A percentile compares a stretch with the other conserved stretches of the same genome.
These are phyloP conservation scores for Brachyrhaphis roseni DNA, from an alignment of 2,797 vertebrate genomes.

Conservation along the genomic window DNA sequence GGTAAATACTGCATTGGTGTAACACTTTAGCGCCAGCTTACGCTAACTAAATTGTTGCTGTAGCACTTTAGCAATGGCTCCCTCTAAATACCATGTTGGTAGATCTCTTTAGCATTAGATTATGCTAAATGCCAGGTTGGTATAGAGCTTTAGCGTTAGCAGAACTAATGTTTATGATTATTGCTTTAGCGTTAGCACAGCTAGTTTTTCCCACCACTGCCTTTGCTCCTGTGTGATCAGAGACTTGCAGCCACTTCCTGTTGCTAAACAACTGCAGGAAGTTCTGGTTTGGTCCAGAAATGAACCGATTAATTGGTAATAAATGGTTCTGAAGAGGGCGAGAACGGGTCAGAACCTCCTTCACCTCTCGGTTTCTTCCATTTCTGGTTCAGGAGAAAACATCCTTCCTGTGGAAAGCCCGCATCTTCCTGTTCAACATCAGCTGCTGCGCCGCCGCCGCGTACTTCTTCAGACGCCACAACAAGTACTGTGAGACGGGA, in stretches of 20 bases:
- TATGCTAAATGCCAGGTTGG: not conserved
- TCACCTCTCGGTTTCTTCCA: not conserved
- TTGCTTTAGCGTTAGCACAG: not conserved
- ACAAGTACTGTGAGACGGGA: slow-evolving; percentile 89
- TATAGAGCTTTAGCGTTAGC: not conserved
- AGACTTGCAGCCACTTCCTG: not conserved
- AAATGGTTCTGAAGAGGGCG: not conserved
- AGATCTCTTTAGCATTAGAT: no score
- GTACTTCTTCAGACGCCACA: slow-evolving; percentile 91
- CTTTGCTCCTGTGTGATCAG: not conserved
- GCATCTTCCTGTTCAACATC: slow-evolving; percentile 88
- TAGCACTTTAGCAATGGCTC: no score
- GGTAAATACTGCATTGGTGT: no score
- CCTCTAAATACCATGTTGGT: no score
- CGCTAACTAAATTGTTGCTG: no score
- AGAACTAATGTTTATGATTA: not conserved
- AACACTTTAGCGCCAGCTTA: not conserved
- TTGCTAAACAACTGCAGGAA: not conserved
- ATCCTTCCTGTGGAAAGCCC: slow-evolving; percentile 87
- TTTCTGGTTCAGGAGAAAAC: slow-evolving; percentile 83
- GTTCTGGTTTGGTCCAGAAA: not conserved
- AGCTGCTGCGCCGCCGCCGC: slow-evolving; percentile 75
- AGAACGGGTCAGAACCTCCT: not conserved
- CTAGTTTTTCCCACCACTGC: not conserved
- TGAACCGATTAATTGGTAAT: not conserved